A percentile compares a stretch with the other conserved stretches of the same genome.
phyloP scores from a whole-genome alignment of 2,797 vertebrate genomes.

The Melanotaenia boesemani region DNA sequence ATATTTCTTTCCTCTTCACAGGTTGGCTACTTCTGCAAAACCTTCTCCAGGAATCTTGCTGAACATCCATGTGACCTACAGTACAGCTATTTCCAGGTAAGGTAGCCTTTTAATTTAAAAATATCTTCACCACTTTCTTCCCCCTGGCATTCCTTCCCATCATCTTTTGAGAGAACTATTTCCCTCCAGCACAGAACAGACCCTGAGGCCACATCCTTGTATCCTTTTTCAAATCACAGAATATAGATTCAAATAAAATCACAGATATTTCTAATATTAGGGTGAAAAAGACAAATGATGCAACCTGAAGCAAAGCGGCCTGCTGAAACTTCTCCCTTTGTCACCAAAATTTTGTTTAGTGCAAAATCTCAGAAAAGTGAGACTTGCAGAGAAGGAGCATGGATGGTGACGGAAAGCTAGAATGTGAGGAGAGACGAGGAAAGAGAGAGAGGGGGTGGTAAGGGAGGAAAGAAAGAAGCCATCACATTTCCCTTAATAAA shows the following conservation, averaged over 20 bases:
- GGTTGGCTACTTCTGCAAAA: slow-evolving; percentile 19
- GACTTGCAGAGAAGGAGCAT: slow-evolving; percentile 16
- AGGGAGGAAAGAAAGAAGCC: slow-evolving; percentile 58
- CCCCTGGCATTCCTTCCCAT: slow-evolving; percentile 1
- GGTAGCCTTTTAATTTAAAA: slow-evolving; percentile 33
- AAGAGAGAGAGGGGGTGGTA: neutral
- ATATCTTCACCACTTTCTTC: slow-evolving; percentile 3
- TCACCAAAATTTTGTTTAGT: neutral
- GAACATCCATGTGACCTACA: slow-evolving; percentile 5
- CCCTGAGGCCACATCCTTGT: slow-evolving; percentile 24
- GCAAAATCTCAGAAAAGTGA: slow-evolving; percentile 8
- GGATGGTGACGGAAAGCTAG: slow-evolving; percentile 37
- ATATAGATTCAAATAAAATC: slow-evolving; percentile 5
- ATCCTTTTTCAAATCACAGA: neutral
- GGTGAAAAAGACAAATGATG: slow-evolving; percentile 10
- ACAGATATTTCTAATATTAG: neutral
- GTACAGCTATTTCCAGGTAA: slow-evolving; percentile 8
- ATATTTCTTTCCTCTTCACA: slow-evolving; percentile 28
- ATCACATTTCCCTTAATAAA: slow-evolving; percentile 87
- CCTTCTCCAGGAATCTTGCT: slow-evolving; percentile 1
- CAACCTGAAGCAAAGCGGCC: slow-evolving; percentile 6
- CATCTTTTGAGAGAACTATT: slow-evolving; percentile 2
- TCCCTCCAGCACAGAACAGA: slow-evolving; percentile 19
- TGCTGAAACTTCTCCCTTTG: neutral
- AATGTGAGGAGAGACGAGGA: slow-evolving; percentile 44